phyloP scores from a whole-genome alignment of 2,113 vertebrate genomes.

The Corynorhinus townsendii region DNA sequence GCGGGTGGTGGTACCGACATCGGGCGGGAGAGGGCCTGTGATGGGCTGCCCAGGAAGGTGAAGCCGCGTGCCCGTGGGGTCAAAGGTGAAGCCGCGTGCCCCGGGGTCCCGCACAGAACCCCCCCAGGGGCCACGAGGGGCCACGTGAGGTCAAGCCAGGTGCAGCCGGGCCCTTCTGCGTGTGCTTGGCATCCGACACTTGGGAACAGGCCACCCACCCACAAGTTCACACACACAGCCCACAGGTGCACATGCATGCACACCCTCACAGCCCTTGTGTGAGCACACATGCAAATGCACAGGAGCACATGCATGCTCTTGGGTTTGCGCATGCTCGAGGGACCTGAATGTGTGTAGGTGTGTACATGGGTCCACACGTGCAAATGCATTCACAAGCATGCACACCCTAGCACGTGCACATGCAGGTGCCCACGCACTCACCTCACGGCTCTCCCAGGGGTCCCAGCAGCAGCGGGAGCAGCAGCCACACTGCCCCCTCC shows the following conservation, averaged over 20 bases:
- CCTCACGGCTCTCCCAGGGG: neutral
- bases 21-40: conserved; percentile 62
- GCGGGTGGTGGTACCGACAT: conserved; percentile 78
- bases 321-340: accelerated
- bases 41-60: conserved; percentile 73
- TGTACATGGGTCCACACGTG: neutral
- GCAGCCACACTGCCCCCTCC: neutral
- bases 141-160: neutral
- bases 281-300: accelerated
- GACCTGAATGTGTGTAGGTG: neutral
- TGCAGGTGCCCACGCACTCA: accelerated
- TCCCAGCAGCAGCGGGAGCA: no score
- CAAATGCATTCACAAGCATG: accelerated
- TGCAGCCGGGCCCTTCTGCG: accelerated
- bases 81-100: conserved; percentile 73
- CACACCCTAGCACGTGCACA: neutral
- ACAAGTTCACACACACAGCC: accelerated
- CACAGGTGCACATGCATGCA: neutral
- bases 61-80: conserved; percentile 52
- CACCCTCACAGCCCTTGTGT: neutral
- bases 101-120: neutral
- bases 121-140: no score
- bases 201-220: accelerated
- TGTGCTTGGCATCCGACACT: accelerated
- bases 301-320: accelerated